Evolutionary conservation across 2,797 vertebrate species (phyloP), one percentile per base, ranked within the genome.

Genomic region (Acrossocheilus fasciatus): DNA sequence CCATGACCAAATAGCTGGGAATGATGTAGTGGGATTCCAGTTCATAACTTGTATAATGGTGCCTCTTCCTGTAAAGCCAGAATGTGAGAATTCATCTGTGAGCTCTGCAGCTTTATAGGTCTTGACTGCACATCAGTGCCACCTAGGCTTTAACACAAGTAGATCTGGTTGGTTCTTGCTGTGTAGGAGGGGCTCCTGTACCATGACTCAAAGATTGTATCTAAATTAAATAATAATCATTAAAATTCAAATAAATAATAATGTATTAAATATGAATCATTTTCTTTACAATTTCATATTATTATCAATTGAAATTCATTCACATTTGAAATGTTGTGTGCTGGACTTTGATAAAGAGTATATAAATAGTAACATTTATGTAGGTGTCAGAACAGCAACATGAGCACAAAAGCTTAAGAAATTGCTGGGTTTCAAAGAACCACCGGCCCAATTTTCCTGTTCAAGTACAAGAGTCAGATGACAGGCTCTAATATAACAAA

Each of bases 61-160:
- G 52, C 77, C 45, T 87, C 82, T 74, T 89, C 88, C 89, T 90
- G 84, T 85, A 77, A 83, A 41, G 75, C 54, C 77, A 87, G 86
- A 86, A 73, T 89, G 83, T 88, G 89, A 91, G 72, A 84, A 82
- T 70, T 85, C 68, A 81, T 80, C 87, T 87, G 73, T 59, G 68
- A 87, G 83, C 59, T 76, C 84, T 83, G 87, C 80, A 73, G 79
- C 79, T 91, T 90, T 91, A 85, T 84, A 86, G 75, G 82, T 82
- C 77, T 82, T 81, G 41, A 79, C 83, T 87, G 89, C 90, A 90
- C 88, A 90, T 83, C 84, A 91, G 88, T 86, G 84, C 91, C 91
- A 90, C 89, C 91, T 91, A 92, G 88, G 69, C 74, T 85, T 83
- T 78, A 50, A 70, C 76, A 70, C 47, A 34, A 83, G 85, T 52